These are phyloP conservation scores for Drosophila mayri DNA, from an alignment of 1,140 invertebrate genomes.

Conservation along the genomic window DNA sequence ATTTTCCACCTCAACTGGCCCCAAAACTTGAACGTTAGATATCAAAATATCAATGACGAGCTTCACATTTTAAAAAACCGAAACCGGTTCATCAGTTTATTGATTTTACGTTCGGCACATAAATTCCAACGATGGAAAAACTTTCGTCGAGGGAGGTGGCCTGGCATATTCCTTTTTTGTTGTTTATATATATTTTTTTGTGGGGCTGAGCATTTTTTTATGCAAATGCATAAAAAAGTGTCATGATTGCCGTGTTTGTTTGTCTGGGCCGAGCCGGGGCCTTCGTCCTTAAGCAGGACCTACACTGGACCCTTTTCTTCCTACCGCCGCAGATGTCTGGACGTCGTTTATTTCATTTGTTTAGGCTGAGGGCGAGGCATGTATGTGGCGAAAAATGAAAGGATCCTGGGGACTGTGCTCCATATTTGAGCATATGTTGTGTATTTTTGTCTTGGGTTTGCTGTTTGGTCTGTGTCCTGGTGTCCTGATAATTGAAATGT, in stretches of 20 bases:
- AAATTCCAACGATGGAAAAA: conserved; percentile 61
- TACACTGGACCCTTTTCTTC: conserved; percentile 29
- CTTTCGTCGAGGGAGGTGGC: conserved; percentile 34
- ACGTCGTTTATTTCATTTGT: conserved; percentile 58
- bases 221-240: conserved; percentile 81
- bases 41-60: neutral
- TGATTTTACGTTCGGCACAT: conserved; percentile 75
- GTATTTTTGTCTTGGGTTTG: conserved; percentile 32
- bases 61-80: conserved; percentile 29
- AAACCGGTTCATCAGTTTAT: conserved; percentile 67
- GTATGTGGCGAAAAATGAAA: conserved; percentile 45
- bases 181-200: conserved; percentile 14
- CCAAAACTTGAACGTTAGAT: conserved; percentile 4
- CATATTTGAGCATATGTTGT: conserved; percentile 72
- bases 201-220: conserved; percentile 55
- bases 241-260: conserved; percentile 81
- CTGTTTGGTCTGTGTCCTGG: conserved; percentile 55
- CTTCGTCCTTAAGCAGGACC: conserved; percentile 40
- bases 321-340: conserved; percentile 46
- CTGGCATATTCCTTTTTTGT: neutral
- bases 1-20: conserved; percentile 1
- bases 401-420: conserved; percentile 37
- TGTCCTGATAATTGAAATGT: conserved; percentile 78
- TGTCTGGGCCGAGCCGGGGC: conserved; percentile 41
- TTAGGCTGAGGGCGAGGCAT: conserved; percentile 32